phyloP scores from a whole-genome alignment of 2,113 vertebrate genomes.

The Cyphomyrus plagiostoma region DNA sequence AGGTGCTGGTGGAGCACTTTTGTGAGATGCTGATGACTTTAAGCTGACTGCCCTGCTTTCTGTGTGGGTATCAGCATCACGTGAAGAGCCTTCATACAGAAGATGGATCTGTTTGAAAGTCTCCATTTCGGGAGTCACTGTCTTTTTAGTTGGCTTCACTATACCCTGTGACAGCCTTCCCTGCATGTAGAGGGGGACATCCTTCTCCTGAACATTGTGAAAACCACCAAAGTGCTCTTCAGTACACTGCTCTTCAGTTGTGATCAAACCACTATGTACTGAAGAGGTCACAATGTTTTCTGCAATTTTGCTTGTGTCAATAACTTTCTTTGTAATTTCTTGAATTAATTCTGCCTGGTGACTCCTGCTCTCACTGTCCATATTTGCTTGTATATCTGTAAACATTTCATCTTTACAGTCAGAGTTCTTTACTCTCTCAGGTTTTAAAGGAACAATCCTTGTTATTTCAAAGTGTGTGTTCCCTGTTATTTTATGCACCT shows the following conservation, averaged over 20 bases:
- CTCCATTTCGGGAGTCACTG: constrained; percentile 31
- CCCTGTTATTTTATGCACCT: constrained; percentile 49
- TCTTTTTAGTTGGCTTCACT: constrained; percentile 31
- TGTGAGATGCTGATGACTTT: constrained; percentile 47
- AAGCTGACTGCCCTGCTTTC: constrained; percentile 46
- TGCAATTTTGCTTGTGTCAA: neutral
- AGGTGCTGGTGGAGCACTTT: constrained; percentile 59
- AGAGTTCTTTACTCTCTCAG: constrained; percentile 58
- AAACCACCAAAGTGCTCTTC: constrained; percentile 36
- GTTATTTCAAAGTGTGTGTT: constrained; percentile 57
- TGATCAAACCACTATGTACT: neutral
- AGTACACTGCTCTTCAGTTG: constrained; percentile 27
- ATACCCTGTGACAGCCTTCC: constrained; percentile 25
- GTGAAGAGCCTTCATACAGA: constrained; percentile 32
- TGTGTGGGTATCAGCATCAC: constrained; percentile 20
- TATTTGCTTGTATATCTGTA: neutral
- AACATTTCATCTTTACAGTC: constrained; percentile 55
- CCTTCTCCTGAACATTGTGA: constrained; percentile 1
- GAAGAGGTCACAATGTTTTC: neutral
- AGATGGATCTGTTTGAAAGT: neutral
- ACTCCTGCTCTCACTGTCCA: neutral
- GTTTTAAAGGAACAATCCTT: constrained; percentile 65
- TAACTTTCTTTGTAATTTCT: neutral
- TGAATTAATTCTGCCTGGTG: neutral
- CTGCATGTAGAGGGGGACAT: constrained; percentile 8